Percentiles rank a stretch among this genome's conserved stretches.
These are phyloP conservation scores for Magallana ariakensis DNA, from an alignment of 1,140 invertebrate species.

Conservation along the genomic window DNA sequence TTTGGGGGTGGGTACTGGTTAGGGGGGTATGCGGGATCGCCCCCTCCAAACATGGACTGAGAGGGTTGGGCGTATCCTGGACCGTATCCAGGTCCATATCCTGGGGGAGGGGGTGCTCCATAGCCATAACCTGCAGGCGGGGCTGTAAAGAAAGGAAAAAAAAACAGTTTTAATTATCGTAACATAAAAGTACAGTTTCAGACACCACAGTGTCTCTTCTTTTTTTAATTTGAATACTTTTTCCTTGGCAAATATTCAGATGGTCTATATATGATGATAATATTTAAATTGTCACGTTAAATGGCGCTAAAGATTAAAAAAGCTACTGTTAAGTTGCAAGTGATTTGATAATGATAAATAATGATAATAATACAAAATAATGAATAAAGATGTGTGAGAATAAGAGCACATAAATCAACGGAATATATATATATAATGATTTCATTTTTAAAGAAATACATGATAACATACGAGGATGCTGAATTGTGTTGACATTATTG, in stretches of 20 bases:
- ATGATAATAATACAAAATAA: too few relatives aligned
- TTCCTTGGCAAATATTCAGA: too few relatives aligned
- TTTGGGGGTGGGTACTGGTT: neutral
- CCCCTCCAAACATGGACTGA: neutral
- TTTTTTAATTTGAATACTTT: neutral
- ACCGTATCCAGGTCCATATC: too few relatives aligned
- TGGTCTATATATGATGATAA: too few relatives aligned
- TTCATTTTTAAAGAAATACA: neutral
- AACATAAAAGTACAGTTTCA: neutral
- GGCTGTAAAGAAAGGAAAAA: neutral
- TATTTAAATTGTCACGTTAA: too few relatives aligned
- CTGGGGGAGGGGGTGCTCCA: neutral
- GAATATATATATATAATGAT: neutral
- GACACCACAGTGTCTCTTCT: neutral
- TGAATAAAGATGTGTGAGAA: too few relatives aligned
- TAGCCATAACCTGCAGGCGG: neutral
- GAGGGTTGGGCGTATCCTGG: neutral
- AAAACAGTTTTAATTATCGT: neutral
- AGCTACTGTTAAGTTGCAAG: too few relatives aligned
- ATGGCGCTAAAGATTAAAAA: too few relatives aligned
- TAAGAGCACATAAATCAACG: too few relatives aligned
- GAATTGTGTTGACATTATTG: conserved; percentile 4
- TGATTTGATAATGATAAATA: too few relatives aligned
- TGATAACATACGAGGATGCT: conserved; percentile 3
- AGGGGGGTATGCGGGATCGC: neutral